These are phyloP conservation scores for Tinea semifulvella DNA, from an alignment of 2,888 invertebrate genomes.

Conservation along the genomic window DNA sequence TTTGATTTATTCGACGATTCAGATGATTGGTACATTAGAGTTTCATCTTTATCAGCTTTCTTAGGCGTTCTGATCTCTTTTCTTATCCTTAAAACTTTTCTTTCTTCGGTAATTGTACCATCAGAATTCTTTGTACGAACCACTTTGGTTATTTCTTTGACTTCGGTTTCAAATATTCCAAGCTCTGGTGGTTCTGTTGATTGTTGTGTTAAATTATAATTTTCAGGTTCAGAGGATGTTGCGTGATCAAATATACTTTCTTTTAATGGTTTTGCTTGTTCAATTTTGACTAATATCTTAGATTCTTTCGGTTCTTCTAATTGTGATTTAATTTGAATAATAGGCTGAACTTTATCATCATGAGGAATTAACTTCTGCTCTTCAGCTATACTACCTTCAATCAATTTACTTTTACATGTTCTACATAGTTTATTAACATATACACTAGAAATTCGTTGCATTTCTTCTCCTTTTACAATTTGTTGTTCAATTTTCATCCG, in stretches of 20 bases:
- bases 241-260: background rate
- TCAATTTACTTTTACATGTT: background rate
- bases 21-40: background rate
- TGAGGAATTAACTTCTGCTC: background rate
- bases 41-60: background rate
- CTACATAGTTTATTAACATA: background rate
- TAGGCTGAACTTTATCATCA: background rate
- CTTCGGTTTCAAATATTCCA: constrained; percentile 23
- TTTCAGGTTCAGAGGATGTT: background rate
- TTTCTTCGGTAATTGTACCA: constrained; percentile 29
- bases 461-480: constrained; percentile 24
- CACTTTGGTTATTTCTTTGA: constrained; percentile 30
- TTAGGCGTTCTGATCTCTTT: constrained; percentile 24
- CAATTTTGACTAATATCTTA: background rate
- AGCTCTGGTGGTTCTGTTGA: background rate
- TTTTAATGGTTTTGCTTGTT: background rate
- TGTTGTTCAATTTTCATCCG: constrained; percentile 14
- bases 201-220: background rate
- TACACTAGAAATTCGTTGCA: constrained; percentile 16
- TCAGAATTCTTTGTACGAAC: constrained; percentile 28
- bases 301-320: background rate
- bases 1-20: background rate
- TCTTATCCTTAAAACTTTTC: constrained; percentile 27
- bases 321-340: background rate
- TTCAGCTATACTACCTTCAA: background rate